Percentiles rank a stretch among this genome's conserved stretches.
Evolutionary conservation across 2,113 vertebrate genomes (phyloP).

Genomic region (Willisornis vidua): DNA sequence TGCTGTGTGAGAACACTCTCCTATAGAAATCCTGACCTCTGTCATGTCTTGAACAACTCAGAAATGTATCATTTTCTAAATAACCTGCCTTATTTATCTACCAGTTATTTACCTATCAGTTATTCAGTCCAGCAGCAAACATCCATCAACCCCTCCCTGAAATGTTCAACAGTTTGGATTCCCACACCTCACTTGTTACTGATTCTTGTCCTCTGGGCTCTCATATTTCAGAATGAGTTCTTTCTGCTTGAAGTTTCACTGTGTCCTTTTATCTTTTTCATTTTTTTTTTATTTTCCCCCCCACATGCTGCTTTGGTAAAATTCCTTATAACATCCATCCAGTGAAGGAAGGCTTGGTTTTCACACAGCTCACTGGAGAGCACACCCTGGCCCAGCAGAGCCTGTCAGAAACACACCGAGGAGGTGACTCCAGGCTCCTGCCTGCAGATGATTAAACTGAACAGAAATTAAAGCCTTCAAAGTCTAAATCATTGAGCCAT

Average conservation of each 20-base stretch:
- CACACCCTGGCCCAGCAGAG: not conserved
- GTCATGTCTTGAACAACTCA: not conserved
- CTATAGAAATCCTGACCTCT: not conserved
- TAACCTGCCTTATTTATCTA: not conserved
- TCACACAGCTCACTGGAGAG: not conserved
- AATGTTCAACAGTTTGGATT: fast-evolving
- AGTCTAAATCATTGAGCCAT: not conserved
- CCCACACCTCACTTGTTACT: not conserved
- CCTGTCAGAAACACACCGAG: not conserved
- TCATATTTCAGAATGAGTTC: not conserved
- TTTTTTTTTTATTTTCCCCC: not conserved
- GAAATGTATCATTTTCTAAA: not conserved
- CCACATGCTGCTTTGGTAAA: not conserved
- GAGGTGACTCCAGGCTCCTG: not conserved
- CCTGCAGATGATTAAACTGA: not conserved
- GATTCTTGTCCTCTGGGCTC: not conserved
- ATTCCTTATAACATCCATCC: not conserved
- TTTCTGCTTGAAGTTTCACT: not conserved
- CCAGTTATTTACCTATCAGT: not conserved
- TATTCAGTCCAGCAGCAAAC: not conserved
- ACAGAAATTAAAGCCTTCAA: not conserved
- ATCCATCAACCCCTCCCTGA: not conserved
- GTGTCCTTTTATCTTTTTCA: not conserved
- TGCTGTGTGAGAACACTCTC: not conserved
- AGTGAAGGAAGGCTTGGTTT: not conserved